phyloP scores from a whole-genome alignment of 35 echinoderm and acorn worm species.

The Strongylocentrotus purpuratus region DNA sequence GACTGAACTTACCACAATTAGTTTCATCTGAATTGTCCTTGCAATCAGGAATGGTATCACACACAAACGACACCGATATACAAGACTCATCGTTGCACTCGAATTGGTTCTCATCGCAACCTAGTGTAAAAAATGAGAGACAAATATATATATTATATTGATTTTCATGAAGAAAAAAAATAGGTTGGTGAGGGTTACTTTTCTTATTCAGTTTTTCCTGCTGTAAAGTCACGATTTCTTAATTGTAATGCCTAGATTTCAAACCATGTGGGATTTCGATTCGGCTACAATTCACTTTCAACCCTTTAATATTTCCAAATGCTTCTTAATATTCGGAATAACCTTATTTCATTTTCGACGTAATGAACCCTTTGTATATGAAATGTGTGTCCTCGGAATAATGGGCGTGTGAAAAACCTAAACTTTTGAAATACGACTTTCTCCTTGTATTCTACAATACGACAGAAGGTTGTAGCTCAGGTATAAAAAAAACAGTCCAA shows the following conservation, averaged over 20 bases:
- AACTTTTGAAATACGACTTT: neutral
- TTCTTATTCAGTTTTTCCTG: neutral
- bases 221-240: neutral
- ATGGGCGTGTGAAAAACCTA: neutral
- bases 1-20: neutral
- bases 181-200: neutral
- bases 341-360: too few species aligned
- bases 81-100: neutral
- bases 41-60: constrained; percentile 5
- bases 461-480: neutral
- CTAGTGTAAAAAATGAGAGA: neutral
- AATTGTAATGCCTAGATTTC: neutral
- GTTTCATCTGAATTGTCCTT: constrained; percentile 25
- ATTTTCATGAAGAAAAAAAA: neutral
- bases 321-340: too few species aligned
- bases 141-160: neutral
- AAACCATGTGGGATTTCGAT: neutral
- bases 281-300: neutral
- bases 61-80: constrained; percentile 19
- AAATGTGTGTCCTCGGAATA: too few species aligned
- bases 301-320: too few species aligned
- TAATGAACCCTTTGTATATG: too few species aligned
- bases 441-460: neutral
- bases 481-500: neutral
- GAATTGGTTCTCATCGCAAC: neutral